Evolutionary conservation across 2,113 vertebrate species (phyloP).

Genomic region (Dipodomys merriami): DNA sequence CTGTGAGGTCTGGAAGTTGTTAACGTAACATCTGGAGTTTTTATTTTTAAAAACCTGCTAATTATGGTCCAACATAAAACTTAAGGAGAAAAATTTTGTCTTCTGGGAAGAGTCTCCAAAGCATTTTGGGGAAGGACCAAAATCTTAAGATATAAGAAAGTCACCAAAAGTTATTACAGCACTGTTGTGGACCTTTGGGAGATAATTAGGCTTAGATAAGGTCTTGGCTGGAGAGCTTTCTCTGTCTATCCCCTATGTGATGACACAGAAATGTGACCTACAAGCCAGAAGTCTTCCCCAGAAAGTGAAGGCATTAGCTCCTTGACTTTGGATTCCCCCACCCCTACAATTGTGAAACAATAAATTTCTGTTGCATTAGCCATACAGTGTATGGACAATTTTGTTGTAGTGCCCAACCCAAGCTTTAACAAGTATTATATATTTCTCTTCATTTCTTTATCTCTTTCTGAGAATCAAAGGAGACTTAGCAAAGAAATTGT

Average conservation of each 20-base stretch:
- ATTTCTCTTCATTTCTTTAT: not conserved
- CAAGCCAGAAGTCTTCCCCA: not conserved
- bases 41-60: slow-evolving; percentile 60
- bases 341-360: not conserved
- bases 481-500: not conserved
- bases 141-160: slow-evolving; percentile 39
- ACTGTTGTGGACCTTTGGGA: not conserved
- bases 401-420: not conserved
- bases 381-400: not conserved
- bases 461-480: not conserved
- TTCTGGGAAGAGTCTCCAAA: slow-evolving; percentile 45
- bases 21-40: slow-evolving; percentile 57
- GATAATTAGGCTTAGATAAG: not conserved
- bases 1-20: slow-evolving; percentile 55
- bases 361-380: not conserved
- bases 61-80: slow-evolving; percentile 43
- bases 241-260: not conserved
- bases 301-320: not conserved
- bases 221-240: not conserved
- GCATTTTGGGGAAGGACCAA: slow-evolving; percentile 33
- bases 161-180: not conserved
- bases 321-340: not conserved
- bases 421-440: not conserved
- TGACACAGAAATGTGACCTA: not conserved
- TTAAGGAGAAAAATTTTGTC: not conserved